Evolutionary conservation across 2,113 vertebrate genomes (phyloP), one percentile per base, ranked within the genome.

Genomic region (human): DNA sequence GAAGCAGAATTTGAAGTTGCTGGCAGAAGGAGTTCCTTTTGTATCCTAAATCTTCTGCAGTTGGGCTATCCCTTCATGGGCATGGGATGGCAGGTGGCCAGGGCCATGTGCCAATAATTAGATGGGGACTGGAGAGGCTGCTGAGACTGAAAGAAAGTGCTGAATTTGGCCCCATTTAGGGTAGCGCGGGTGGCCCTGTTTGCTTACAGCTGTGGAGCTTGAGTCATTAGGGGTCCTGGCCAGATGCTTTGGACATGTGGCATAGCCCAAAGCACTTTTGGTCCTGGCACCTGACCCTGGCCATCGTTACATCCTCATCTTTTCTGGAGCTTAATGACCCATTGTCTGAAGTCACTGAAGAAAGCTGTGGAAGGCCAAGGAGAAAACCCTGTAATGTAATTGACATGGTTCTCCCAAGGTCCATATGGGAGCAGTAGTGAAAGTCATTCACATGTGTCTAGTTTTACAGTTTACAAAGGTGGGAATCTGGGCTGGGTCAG

Each of bases 131-230:
- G 22, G 40, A 68, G 57, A 97, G 72, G n/a, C 72, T 75, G 80
- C 80, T 52, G 85, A 89, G 80, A 92, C 76, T 90, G 70, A 93
- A 96, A 94, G 64, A 30, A 68, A 64, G 43, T 3, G 6, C 87
- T 72, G 90, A 84, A 61, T 57, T 84, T 93, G 84, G 93, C 79
- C n/a, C 75, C 11, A 13, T 45, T 83, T 48, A 66, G 72, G 79
- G 50, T 90, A 72, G 22, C 0, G 7, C 0, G 66, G 95, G 98
- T 95, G 95, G 90, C 64, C 95, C 75, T 57, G 43, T 73, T 93
- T 5, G 30, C 68, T 97, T 96, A 83, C 96, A 97, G 75, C 78
- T 96, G 70, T 66, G 75, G 79, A 45, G 38, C 57, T 93, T 82
- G 88, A 96, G 82, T 96, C 96, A 94, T 80, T 70, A 73, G 86